Conservation (phyloP, 2,113 vertebrate species). For the Zingel zingel region DNA sequence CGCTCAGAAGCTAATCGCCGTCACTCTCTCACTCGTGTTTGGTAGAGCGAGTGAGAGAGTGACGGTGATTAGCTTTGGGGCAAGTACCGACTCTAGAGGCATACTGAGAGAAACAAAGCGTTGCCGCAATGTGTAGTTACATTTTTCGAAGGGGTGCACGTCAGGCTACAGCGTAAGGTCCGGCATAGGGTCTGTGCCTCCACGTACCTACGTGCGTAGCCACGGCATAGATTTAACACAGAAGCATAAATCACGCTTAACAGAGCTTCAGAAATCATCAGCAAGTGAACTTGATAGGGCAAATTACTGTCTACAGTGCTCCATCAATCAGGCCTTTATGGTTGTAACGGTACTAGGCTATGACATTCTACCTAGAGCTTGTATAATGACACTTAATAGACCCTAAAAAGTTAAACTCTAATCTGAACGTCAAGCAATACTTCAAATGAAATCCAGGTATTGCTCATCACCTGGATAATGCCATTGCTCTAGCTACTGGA, state of each 20-base stretch:
- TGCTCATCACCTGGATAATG: background rate
- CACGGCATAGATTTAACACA: too few species aligned
- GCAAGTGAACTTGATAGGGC: background rate
- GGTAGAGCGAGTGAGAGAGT: too few species aligned
- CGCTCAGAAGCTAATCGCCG: too few species aligned
- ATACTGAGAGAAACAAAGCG: too few species aligned
- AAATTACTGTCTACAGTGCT: background rate
- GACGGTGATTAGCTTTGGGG: too few species aligned
- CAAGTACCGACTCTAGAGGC: too few species aligned
- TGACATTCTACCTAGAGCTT: background rate
- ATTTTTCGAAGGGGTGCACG: too few species aligned
- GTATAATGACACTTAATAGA: background rate
- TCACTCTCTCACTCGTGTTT: too few species aligned
- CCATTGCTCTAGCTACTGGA: background rate
- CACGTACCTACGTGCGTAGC: too few species aligned
- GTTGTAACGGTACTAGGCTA: background rate
- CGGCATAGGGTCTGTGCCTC: too few species aligned
- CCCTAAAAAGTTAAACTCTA: background rate
- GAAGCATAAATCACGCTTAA: background rate
- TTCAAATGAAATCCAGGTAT: background rate
- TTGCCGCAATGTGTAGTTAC: too few species aligned
- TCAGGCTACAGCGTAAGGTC: too few species aligned
- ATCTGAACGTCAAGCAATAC: background rate
- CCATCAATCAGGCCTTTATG: background rate
- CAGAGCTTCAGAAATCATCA: background rate